Base-by-base conservation (phyloP, 1,140 invertebrate genomes). In the Drosophila bipectinata region DNA sequence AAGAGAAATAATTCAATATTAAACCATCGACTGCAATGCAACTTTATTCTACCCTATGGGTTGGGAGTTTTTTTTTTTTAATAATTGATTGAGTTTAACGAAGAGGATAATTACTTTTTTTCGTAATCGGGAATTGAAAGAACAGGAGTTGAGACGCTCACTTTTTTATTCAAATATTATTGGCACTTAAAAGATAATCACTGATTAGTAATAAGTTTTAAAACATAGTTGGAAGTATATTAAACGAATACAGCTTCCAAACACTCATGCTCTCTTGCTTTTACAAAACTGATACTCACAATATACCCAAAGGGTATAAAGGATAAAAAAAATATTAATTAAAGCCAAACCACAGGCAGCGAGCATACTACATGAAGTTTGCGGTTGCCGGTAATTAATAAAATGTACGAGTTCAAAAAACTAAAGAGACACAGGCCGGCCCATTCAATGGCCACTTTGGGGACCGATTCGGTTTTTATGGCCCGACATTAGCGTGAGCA, bases 351-450 rank as follows among this genome's bases (percentile, higher is more conserved):
- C 82, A 53, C 81, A 74, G 54, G 47, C 72, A 56, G 61, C 45
- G 60, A 59, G 59, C 69, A 61, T 64, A 68, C 74, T 77, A 71
- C 81, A 81, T 78, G 77, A 67, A 81, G 74, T 72, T 85, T 87
- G 81, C 61, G 81, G 81, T 85, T 39, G 44, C 37, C 59, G 69
- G 66, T 85, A 85, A 85, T 85, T 85, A 85, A 85, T 82, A 85
- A 78, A 85, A 85, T 76, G 57, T 60, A 49, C 37, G 44, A 47
- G 51, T 63, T 32, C 37, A 55, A 76, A 72, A 76, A 47, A 45
- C 44, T 10, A 41, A 47, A 28, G 39, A 8, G 10, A 52, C 39
- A 37, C 30, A 51, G 51, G 15, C 24, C 48, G 51, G 32, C 24
- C 48, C 21, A 64, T 69, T 49, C 60, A 75, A 71, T 79, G 72